These are phyloP conservation scores for Drosophila macrospina DNA, from an alignment of 2,888 invertebrate genomes.

Conservation along the genomic window DNA sequence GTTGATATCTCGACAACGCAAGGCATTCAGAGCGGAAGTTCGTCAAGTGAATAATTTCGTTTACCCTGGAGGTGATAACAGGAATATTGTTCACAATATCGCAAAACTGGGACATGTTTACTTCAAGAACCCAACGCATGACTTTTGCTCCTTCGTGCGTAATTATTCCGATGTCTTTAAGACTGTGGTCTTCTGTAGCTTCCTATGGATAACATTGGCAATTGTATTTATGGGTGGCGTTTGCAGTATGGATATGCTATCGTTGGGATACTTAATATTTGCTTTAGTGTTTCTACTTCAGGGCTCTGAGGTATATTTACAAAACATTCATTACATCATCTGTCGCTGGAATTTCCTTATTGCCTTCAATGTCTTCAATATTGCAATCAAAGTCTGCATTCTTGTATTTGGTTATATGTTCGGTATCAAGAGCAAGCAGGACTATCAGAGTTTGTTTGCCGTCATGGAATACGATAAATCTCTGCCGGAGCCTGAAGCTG, in stretches of 20 bases:
- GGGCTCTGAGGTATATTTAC: slow-evolving; percentile 97
- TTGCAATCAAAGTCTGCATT: slow-evolving; percentile 93
- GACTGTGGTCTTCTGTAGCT: slow-evolving; percentile 92
- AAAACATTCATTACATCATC: slow-evolving; percentile 93
- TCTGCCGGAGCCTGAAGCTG: background rate
- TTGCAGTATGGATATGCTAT: slow-evolving; percentile 96
- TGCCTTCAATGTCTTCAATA: slow-evolving; percentile 95
- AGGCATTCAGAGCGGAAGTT: slow-evolving; percentile 93
- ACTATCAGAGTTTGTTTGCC: slow-evolving; percentile 51
- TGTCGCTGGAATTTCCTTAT: slow-evolving; percentile 95
- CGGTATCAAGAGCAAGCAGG: slow-evolving; percentile 21
- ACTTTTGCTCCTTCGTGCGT: slow-evolving; percentile 92
- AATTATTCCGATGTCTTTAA: slow-evolving; percentile 97
- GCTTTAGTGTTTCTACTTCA: slow-evolving; percentile 99
- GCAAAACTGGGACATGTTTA: slow-evolving; percentile 87
- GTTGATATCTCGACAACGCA: slow-evolving; percentile 92
- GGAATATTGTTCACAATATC: slow-evolving; percentile 89
- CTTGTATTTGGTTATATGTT: slow-evolving; percentile 96
- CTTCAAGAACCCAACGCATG: slow-evolving; percentile 94
- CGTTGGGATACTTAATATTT: slow-evolving; percentile 97
- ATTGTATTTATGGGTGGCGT: slow-evolving; percentile 99
- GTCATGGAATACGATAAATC: slow-evolving; percentile 39
- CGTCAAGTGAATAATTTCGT: slow-evolving; percentile 84
- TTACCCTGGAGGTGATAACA: slow-evolving; percentile 91
- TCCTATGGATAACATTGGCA: slow-evolving; percentile 97